Base-by-base conservation (phyloP, 2,113 vertebrate species). In the Hippopotamus amphibius region DNA sequence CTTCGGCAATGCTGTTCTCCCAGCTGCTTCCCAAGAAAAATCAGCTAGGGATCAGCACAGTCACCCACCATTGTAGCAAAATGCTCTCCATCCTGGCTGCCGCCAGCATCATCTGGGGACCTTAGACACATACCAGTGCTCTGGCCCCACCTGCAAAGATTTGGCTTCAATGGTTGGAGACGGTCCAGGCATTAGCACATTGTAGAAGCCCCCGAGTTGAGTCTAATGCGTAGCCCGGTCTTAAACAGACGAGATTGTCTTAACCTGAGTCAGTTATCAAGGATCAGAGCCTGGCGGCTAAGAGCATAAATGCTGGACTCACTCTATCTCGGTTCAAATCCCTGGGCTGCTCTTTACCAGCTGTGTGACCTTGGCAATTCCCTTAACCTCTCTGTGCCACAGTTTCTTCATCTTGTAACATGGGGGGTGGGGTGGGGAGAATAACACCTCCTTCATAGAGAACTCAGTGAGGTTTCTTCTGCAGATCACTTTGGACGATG, bases 391-490 rank as follows among this genome's bases (percentile, higher is more conserved):
- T 82, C 71, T 81, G 15, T n/a, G 46, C 28, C 59, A 7, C 0
- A 5, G 28, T 48, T 61, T 50, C 66, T 90, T 92, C 30, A 10
- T 37, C 5, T 22, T 66, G 41, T 59, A 48, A 68, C 71, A 26
- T 4, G 6, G 28, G 11, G 12, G 8, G 9, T 19, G 55, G 55
- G 55, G 19, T 16, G 55, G 50, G 74, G 50, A n/a, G 37, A 53
- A 46, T 7, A 76, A 11, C 30, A 8, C 11, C 12, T 68, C 30
- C 37, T 90, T 90, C 30, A 53, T 15, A n/a, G 61, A 76, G 21
- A 93, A 69, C 46, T 46, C 43, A 80, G 30, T 71, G 76, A 65
- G 9, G 30, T 96, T 94, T 91, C 76, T 14, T 84, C 63, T n/a
- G 15, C 6, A 66, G 86, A 87, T 24, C 5, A 57, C 50, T 80